Evolutionary conservation across 2,797 vertebrate genomes (phyloP), one percentile per base, ranked within the genome.

Genomic region (Dermochelys coriacea): DNA sequence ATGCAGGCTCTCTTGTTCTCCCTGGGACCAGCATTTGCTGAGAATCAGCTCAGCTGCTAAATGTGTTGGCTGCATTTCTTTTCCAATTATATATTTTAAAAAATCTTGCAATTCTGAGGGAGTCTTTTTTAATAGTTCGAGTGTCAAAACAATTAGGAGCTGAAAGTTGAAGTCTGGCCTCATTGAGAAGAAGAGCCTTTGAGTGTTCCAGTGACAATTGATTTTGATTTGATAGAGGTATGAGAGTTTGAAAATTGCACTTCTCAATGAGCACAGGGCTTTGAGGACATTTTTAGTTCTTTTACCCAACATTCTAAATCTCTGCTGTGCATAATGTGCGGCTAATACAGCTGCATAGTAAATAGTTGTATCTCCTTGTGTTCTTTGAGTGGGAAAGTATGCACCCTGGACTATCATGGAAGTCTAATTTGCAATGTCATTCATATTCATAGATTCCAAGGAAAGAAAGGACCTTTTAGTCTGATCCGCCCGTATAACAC

Each of bases 271-370:
- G 47, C 81, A 16, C 2, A 3, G 2, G 4, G 81, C 4, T 80
- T 59, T 61, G 12, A 75, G 12, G 25, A 64, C 8, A 71, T 12
- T 8, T 92, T 88, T 19, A 86, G 45, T 51, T 78, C 37, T 88
- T 80, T 82, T 87, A 2, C 64, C 54, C 79, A 57, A 82, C 16
- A 57, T 59, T 74, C 50, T 1, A 87, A 84, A 88, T 64, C 81
- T 4, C 37, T 68, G 2, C 25, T 3, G 68, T 51, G 74, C 80
- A 75, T 59, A 27, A 45, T 29, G 82, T 0, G 0, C 8, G 2
- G 1, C 4, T 90, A 85, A 57, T 15, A 64, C 59, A 75, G 23
- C 3, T 80, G 51, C 91, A 91, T 6, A 2, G 37, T 29, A 45
- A 49, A 1, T n/a, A 16, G 82, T 54, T 37, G 1, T 0, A 3